Evolutionary conservation across 2,888 invertebrate species (phyloP).

Genomic region (Pteria penguin): DNA sequence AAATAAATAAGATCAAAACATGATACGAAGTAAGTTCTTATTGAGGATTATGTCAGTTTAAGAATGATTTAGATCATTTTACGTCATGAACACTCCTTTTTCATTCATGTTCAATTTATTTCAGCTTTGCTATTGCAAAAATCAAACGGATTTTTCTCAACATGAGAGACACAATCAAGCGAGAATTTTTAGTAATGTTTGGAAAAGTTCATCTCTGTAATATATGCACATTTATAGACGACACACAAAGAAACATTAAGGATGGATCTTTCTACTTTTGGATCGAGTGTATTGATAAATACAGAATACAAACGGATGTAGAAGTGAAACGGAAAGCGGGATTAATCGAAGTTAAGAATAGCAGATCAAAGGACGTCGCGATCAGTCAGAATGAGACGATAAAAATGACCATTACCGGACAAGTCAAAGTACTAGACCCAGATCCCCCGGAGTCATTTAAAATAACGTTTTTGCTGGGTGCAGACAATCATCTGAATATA

Average conservation of each 20-base stretch:
- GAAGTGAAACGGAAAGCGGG: slow-evolving; percentile 47
- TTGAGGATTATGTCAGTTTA: too few species aligned
- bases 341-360: slow-evolving; percentile 54
- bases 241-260: slow-evolving; percentile 49
- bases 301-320: slow-evolving; percentile 41
- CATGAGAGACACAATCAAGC: slow-evolving; percentile 60
- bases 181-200: slow-evolving; percentile 56
- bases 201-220: slow-evolving; percentile 53
- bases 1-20: too few species aligned
- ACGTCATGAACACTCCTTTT: too few species aligned
- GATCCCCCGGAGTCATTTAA: slow-evolving; percentile 45
- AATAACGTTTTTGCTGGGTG: slow-evolving; percentile 49
- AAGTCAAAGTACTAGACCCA: slow-evolving; percentile 48
- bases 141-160: slow-evolving; percentile 58
- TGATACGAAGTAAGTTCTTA: too few species aligned
- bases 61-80: too few species aligned
- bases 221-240: slow-evolving; percentile 55
- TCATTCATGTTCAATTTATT: too few species aligned
- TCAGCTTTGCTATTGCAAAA: slow-evolving; percentile 51
- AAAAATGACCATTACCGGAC: slow-evolving; percentile 50
- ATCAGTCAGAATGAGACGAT: slow-evolving; percentile 51
- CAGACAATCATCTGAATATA: slow-evolving; percentile 49
- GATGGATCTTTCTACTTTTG: slow-evolving; percentile 48
- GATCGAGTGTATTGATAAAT: slow-evolving; percentile 52
- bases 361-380: slow-evolving; percentile 55